Evolutionary conservation across 2,888 invertebrate genomes (phyloP).

Genomic region (Nemotelus nigrinus): DNA sequence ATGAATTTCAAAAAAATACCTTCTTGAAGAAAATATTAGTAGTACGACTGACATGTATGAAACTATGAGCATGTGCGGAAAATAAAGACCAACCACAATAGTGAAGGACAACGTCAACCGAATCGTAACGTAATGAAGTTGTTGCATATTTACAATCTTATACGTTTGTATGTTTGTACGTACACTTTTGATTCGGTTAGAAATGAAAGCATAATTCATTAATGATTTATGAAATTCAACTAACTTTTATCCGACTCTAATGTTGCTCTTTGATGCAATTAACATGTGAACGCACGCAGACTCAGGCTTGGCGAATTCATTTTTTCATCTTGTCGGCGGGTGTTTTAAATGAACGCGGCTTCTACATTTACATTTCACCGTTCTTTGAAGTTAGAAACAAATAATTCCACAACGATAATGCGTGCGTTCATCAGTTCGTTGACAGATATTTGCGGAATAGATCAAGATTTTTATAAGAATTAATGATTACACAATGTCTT

Average conservation of each 20-base stretch:
- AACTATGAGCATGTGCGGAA: background rate
- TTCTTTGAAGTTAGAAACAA: background rate
- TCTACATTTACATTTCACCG: background rate
- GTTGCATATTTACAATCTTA: background rate
- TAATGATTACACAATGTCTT: too few species aligned
- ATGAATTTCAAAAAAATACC: constrained; percentile 21
- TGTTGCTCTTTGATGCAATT: constrained; percentile 8
- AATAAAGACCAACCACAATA: constrained; percentile 13
- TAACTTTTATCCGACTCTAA: background rate
- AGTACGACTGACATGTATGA: background rate
- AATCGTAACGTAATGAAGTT: constrained; percentile 25
- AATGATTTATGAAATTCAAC: constrained; percentile 58
- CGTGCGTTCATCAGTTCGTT: too few species aligned
- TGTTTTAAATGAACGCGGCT: background rate
- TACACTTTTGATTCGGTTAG: constrained; percentile 9
- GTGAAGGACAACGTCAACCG: constrained; percentile 12
- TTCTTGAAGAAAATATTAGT: constrained; percentile 3
- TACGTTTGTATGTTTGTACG: too few species aligned
- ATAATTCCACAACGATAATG: too few species aligned
- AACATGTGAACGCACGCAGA: constrained; percentile 33
- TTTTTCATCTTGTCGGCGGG: too few species aligned
- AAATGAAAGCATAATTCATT: constrained; percentile 58
- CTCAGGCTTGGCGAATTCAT: too few species aligned
- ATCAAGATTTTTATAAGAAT: too few species aligned
- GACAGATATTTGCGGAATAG: too few species aligned